phyloP scores from a whole-genome alignment of 1,140 invertebrate genomes.

The Archivesica marissinica region DNA sequence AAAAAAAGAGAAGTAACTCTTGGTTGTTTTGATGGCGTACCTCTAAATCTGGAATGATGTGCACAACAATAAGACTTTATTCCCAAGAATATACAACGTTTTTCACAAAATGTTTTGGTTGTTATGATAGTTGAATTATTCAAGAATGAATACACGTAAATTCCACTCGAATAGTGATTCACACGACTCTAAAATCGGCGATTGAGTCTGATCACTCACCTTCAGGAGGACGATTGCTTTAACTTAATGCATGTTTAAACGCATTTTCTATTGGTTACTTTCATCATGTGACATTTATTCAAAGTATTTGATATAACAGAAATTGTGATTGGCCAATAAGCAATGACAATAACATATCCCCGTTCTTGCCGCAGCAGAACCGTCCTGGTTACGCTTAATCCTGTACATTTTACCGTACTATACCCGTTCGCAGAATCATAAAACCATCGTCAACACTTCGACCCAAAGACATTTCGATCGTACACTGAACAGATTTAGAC shows the following conservation, averaged over 20 bases:
- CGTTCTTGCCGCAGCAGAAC: no score
- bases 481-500: no score
- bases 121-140: not conserved
- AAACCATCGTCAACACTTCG: no score
- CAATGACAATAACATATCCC: no score
- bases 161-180: not conserved
- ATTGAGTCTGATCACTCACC: slow-evolving; percentile 54
- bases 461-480: no score
- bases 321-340: slow-evolving; percentile 10
- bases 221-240: slow-evolving; percentile 57
- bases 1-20: slow-evolving; percentile 25
- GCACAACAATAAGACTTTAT: not conserved
- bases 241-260: slow-evolving; percentile 57
- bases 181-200: not conserved
- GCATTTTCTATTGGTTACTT: slow-evolving; percentile 32
- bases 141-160: slow-evolving; percentile 19
- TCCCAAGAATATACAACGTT: not conserved
- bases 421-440: no score
- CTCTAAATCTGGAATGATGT: slow-evolving; percentile 21
- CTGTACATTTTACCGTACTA: no score
- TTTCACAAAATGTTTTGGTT: not conserved
- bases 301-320: not conserved
- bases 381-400: no score
- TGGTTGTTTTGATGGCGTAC: slow-evolving; percentile 23
- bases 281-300: not conserved